Percentiles rank a stretch among this genome's conserved stretches.
Evolutionary conservation across 2,113 vertebrate species (phyloP).

Genomic region (Neotoma lepida): DNA sequence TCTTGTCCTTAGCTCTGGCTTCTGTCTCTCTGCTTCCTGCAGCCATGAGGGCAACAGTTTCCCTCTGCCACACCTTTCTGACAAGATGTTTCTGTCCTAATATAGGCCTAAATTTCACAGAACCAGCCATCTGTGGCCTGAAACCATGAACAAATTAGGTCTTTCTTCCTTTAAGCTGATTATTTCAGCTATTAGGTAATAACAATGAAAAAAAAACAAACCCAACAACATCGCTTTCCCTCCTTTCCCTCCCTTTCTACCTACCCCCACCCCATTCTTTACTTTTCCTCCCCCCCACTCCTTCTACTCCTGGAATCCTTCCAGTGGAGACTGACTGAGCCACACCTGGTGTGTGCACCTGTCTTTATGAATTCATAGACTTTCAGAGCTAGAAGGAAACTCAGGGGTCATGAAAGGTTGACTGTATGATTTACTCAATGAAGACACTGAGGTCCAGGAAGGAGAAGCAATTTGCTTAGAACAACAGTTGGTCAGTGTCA

Average conservation of each 20-base stretch:
- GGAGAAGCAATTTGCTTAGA: not conserved
- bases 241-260: too few relatives aligned
- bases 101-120: not conserved
- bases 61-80: not conserved
- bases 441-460: not conserved
- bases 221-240: too few relatives aligned
- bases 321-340: not conserved
- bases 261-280: too few relatives aligned
- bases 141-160: not conserved
- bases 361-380: not conserved
- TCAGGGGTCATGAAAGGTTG: not conserved
- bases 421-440: not conserved
- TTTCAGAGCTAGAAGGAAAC: not conserved
- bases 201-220: not conserved
- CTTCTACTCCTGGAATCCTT: not conserved
- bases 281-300: not conserved
- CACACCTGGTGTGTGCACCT: too few relatives aligned
- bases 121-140: not conserved
- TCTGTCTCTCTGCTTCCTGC: not conserved
- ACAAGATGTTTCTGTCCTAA: not conserved
- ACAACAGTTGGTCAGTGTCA: accelerated
- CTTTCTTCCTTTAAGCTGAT: not conserved
- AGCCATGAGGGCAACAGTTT: not conserved
- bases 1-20: not conserved
- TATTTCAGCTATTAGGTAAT: not conserved